phyloP scores from a whole-genome alignment of 2,113 vertebrate species.

The Marmota monax region DNA sequence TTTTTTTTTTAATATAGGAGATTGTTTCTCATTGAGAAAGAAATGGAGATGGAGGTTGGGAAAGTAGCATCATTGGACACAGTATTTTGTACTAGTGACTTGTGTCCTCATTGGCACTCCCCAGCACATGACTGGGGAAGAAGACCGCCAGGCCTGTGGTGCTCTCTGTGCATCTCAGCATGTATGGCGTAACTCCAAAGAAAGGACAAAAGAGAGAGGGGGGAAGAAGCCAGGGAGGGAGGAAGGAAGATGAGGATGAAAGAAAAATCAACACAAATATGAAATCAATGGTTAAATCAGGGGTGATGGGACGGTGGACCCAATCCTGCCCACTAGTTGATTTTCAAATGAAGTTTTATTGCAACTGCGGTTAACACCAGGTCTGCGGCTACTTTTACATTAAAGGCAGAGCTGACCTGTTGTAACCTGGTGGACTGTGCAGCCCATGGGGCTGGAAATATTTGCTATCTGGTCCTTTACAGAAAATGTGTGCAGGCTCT shows the following conservation, averaged over 20 bases:
- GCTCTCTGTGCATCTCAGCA: neutral
- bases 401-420: too few relatives aligned
- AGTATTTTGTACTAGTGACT: neutral
- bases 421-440: neutral
- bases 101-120: neutral
- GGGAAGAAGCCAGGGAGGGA: neutral
- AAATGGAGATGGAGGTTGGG: neutral
- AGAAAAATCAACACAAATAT: neutral
- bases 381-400: neutral
- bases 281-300: neutral
- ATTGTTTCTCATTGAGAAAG: neutral
- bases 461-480: neutral
- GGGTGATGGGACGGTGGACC: too few relatives aligned
- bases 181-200: neutral
- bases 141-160: accelerated
- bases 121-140: neutral
- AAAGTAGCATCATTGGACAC: neutral
- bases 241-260: neutral
- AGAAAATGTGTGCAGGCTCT: neutral
- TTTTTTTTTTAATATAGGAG: neutral
- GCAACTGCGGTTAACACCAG: neutral
- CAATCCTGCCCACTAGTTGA: neutral
- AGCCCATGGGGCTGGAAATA: neutral
- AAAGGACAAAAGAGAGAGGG: too few relatives aligned
- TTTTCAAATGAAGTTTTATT: neutral